These are phyloP conservation scores for Aplysia californica DNA, from an alignment of 1,140 invertebrate genomes.

Conservation along the genomic window DNA sequence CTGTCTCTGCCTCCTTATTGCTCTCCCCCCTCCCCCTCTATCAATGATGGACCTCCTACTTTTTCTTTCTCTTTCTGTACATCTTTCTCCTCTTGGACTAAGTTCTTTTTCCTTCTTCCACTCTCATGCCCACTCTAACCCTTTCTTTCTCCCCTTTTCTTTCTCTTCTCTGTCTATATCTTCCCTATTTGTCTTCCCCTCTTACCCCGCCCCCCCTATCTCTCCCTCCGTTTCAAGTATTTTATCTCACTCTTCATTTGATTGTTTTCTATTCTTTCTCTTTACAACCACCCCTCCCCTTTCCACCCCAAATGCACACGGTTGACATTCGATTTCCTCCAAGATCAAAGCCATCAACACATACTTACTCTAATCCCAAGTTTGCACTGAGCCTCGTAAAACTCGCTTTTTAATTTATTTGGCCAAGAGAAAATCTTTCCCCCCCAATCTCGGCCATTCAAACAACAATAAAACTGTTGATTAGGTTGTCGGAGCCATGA, in stretches of 20 bases:
- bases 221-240: too few species aligned
- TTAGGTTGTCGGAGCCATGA: too few species aligned
- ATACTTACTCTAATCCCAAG: neutral
- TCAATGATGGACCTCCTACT: neutral
- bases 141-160: neutral
- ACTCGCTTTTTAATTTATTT: neutral
- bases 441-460: too few species aligned
- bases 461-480: too few species aligned
- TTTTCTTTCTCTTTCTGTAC: neutral
- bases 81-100: neutral
- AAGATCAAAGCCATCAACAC: neutral
- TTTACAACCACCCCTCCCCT: neutral
- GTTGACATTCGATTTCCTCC: neutral
- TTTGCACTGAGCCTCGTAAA: neutral
- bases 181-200: conserved; percentile 9
- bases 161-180: neutral
- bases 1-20: neutral
- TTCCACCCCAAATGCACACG: neutral
- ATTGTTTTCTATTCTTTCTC: neutral
- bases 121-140: neutral
- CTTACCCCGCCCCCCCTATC: neutral
- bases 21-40: neutral
- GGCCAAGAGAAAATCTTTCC: neutral
- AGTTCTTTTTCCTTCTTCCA: neutral
- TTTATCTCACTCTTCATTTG: neutral